A percentile compares a stretch with the other conserved stretches of the same genome.
Evolutionary conservation across 2,113 vertebrate species (phyloP).

Genomic region (Thamnaconus septentrionalis): DNA sequence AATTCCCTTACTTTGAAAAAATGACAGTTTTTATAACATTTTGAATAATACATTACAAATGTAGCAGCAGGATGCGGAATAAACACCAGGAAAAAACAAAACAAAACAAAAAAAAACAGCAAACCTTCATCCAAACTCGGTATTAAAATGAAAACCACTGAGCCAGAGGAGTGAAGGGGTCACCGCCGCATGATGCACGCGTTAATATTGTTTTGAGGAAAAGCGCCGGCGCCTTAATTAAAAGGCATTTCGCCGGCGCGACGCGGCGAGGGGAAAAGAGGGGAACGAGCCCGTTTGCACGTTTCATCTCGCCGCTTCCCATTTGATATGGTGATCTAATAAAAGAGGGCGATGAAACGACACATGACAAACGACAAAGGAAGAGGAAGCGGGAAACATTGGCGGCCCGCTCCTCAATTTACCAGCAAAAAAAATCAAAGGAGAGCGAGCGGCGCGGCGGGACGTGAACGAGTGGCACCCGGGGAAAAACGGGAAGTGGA

Average conservation of each 20-base stretch:
- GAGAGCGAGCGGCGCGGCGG: constrained; percentile 48
- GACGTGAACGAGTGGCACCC: constrained; percentile 44
- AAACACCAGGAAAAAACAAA: constrained; percentile 42
- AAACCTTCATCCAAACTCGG: constrained; percentile 2
- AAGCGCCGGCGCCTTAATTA: constrained; percentile 14
- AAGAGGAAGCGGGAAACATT: constrained; percentile 7
- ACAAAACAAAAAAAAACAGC: constrained; percentile 13
- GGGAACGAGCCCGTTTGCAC: constrained; percentile 15
- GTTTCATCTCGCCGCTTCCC: constrained; percentile 17
- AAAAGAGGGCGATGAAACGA: constrained; percentile 13
- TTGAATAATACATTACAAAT: constrained; percentile 61
- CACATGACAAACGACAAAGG: constrained; percentile 10
- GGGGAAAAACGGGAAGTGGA: constrained; percentile 66
- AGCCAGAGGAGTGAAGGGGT: constrained; percentile 18
- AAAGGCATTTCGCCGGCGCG: constrained; percentile 19
- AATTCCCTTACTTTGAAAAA: constrained; percentile 14
- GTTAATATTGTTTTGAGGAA: constrained; percentile 22
- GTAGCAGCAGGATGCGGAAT: constrained; percentile 33
- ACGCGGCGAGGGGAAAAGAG: background rate
- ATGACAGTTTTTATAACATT: constrained; percentile 26
- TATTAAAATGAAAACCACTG: constrained; percentile 21
- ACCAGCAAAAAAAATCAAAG: constrained; percentile 44
- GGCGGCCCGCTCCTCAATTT: constrained; percentile 43
- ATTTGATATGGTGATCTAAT: constrained; percentile 3
- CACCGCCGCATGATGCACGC: constrained; percentile 13